A percentile compares a stretch with the other conserved stretches of the same genome.
Conservation (phyloP, 2,888 invertebrate genomes). For the Heliothis peltigera region DNA sequence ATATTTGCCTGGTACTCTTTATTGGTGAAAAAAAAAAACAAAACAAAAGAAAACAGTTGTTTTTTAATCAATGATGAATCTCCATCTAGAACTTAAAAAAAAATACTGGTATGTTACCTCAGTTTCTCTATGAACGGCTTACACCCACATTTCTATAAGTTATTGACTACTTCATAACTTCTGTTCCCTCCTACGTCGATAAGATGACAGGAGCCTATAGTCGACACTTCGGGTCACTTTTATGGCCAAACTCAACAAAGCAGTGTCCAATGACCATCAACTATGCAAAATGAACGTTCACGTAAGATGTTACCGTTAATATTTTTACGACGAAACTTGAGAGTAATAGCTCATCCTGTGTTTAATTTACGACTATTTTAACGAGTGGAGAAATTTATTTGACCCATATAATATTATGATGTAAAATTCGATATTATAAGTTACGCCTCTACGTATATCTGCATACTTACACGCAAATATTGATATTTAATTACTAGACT, state of each 20-base stretch:
- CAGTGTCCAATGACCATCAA: constrained; percentile 57
- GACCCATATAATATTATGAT: constrained; percentile 29
- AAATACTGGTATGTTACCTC: too few species aligned
- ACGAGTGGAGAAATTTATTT: constrained; percentile 28
- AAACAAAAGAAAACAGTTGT: not conserved
- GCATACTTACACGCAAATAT: not conserved
- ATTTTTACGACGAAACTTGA: constrained; percentile 59
- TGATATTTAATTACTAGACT: too few species aligned
- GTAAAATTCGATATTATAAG: constrained; percentile 2
- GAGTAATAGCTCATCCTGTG: constrained; percentile 50
- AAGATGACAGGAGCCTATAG: constrained; percentile 50
- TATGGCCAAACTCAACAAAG: constrained; percentile 56
- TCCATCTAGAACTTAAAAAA: too few species aligned
- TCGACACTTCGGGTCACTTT: constrained; percentile 57
- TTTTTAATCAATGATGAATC: too few species aligned
- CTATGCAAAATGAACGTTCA: constrained; percentile 59
- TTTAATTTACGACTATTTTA: constrained; percentile 56
- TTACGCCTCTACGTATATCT: not conserved
- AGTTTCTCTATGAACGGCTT: too few species aligned
- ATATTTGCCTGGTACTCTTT: not conserved
- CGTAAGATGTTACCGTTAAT: constrained; percentile 58
- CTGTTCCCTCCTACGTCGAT: constrained; percentile 50
- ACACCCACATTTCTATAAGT: constrained; percentile 40
- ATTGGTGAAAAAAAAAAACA: not conserved
- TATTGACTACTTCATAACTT: constrained; percentile 28